A percentile compares a stretch with the other conserved stretches of the same genome.
These are phyloP conservation scores for Apotomis turbidana DNA, from an alignment of 2,888 invertebrate genomes.

Conservation along the genomic window DNA sequence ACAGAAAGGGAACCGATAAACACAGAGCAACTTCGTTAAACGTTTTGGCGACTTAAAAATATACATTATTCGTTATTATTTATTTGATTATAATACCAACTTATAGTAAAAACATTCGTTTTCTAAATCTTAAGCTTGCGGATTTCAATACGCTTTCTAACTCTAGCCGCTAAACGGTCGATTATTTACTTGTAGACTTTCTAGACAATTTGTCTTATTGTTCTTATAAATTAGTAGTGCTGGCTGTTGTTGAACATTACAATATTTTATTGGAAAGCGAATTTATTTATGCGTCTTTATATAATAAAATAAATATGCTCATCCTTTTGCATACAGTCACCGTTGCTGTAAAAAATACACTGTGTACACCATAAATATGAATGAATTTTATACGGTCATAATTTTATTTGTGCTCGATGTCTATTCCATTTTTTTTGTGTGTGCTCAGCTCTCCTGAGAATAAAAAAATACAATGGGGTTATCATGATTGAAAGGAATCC, in stretches of 20 bases:
- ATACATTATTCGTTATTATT: too few relatives aligned
- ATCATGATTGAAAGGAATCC: slow-evolving; percentile 51
- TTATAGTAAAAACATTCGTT: slow-evolving; percentile 43
- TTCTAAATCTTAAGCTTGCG: slow-evolving; percentile 47
- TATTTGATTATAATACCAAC: neutral
- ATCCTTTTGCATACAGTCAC: slow-evolving; percentile 30
- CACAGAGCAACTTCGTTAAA: slow-evolving; percentile 12
- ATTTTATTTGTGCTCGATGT: too few relatives aligned
- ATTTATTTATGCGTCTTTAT: slow-evolving; percentile 37
- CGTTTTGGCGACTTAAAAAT: too few relatives aligned
- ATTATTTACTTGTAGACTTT: slow-evolving; percentile 60
- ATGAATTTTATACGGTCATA: too few relatives aligned
- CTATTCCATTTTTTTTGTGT: too few relatives aligned
- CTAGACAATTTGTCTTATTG: slow-evolving; percentile 49
- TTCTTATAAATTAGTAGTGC: too few relatives aligned
- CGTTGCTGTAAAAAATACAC: too few relatives aligned
- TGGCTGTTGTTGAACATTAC: too few relatives aligned
- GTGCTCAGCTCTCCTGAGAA: too few relatives aligned
- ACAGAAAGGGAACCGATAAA: slow-evolving; percentile 37
- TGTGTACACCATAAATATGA: too few relatives aligned
- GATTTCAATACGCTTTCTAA: slow-evolving; percentile 55
- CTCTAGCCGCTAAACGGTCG: slow-evolving; percentile 47
- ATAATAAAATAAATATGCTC: slow-evolving; percentile 57
- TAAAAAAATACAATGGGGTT: too few relatives aligned
- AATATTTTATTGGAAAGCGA: too few relatives aligned